A percentile compares a stretch with the other conserved stretches of the same genome.
Evolutionary conservation across 2,113 vertebrate species (phyloP).

Genomic region (Chelonoidis abingdonii): DNA sequence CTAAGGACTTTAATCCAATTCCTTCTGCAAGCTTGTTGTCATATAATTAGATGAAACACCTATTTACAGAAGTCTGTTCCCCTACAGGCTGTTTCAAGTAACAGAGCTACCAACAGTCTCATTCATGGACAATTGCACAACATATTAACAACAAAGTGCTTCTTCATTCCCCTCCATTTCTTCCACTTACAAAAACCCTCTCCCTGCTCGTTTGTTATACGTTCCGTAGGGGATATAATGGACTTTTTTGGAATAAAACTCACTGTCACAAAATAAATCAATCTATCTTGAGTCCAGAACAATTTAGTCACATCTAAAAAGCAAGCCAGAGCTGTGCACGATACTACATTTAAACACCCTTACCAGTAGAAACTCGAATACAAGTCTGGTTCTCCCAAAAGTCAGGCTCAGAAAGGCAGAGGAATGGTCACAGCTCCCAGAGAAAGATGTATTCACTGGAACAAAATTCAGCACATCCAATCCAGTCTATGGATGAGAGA

Average conservation of each 20-base stretch:
- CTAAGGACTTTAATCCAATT: background rate
- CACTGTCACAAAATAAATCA: background rate
- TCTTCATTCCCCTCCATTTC: background rate
- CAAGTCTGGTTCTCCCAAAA: slow-evolving; percentile 50
- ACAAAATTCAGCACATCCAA: slow-evolving; percentile 81
- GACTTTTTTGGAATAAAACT: background rate
- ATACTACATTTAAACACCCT: background rate
- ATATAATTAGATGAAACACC: background rate
- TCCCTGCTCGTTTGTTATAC: background rate
- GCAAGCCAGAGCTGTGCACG: background rate
- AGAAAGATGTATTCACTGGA: slow-evolving; percentile 72
- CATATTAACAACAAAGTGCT: background rate
- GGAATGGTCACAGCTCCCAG: slow-evolving; percentile 77
- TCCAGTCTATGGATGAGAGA: slow-evolving; percentile 68
- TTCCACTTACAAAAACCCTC: background rate
- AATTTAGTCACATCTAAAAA: background rate
- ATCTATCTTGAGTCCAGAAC: background rate
- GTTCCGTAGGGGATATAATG: background rate
- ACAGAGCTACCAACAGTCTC: background rate
- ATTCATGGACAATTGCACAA: background rate
- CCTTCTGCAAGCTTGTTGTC: background rate
- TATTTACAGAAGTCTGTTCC: background rate
- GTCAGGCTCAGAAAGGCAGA: slow-evolving; percentile 78
- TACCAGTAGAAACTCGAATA: slow-evolving; percentile 84
- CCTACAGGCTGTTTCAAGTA: background rate